These are phyloP conservation scores for Lochmaea crataegi DNA, from an alignment of 2,888 invertebrate genomes.

Conservation along the genomic window DNA sequence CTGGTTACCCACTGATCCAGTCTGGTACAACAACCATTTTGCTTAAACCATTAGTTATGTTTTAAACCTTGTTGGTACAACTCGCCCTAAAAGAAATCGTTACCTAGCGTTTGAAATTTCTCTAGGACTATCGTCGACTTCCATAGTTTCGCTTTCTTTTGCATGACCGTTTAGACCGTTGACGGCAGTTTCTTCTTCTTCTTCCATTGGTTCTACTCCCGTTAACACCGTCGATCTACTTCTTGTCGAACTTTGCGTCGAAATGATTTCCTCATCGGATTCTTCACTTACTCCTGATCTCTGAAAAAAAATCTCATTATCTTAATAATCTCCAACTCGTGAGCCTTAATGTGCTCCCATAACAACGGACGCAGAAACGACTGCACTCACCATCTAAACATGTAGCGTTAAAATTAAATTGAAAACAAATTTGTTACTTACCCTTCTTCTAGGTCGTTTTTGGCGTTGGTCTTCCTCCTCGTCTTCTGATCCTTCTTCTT, in stretches of 20 bases:
- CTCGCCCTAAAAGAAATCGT: background rate
- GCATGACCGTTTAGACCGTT: constrained; percentile 33
- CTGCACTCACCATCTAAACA: too few relatives aligned
- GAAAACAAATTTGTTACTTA: constrained; percentile 48
- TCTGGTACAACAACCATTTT: too few relatives aligned
- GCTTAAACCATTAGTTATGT: too few relatives aligned
- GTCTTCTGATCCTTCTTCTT: constrained; percentile 65
- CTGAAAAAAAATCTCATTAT: constrained; percentile 29
- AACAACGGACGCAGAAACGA: too few relatives aligned
- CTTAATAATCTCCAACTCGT: too few relatives aligned
- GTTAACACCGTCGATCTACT: constrained; percentile 35
- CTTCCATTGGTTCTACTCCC: constrained; percentile 42
- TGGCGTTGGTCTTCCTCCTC: constrained; percentile 60
- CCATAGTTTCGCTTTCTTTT: constrained; percentile 48
- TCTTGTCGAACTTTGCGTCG: constrained; percentile 50
- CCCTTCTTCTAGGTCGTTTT: constrained; percentile 66
- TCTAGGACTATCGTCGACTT: constrained; percentile 49
- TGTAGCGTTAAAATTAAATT: too few relatives aligned
- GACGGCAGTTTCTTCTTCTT: constrained; percentile 40
- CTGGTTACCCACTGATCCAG: too few relatives aligned
- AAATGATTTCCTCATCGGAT: constrained; percentile 47
- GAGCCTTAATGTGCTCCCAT: too few relatives aligned
- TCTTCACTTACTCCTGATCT: constrained; percentile 45
- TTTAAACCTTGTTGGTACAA: too few relatives aligned
- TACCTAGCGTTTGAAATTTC: constrained; percentile 51